These are phyloP conservation scores for Athalia rosae DNA, from an alignment of 2,888 invertebrate genomes.

Conservation along the genomic window DNA sequence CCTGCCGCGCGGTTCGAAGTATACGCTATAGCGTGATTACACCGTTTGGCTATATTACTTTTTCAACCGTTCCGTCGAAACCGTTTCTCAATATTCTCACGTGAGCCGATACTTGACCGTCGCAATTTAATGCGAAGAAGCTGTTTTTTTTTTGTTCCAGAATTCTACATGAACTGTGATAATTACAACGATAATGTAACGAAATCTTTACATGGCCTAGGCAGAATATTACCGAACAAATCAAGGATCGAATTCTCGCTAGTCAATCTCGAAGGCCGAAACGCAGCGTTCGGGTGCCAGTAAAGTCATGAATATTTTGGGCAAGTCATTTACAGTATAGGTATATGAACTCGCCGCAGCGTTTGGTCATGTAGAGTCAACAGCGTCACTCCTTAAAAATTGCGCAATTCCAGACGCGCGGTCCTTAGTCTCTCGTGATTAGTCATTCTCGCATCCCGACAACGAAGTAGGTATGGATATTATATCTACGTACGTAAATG, in stretches of 20 bases:
- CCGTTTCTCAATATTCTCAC: background rate
- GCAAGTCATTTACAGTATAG: background rate
- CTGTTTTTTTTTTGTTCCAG: too few species aligned
- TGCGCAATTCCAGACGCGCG: conserved; percentile 1
- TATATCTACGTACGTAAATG: background rate
- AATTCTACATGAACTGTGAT: too few species aligned
- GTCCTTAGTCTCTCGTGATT: background rate
- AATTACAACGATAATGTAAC: too few species aligned
- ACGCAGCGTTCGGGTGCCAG: background rate
- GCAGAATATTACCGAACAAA: too few species aligned
- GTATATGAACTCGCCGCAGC: background rate
- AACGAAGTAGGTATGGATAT: too few species aligned
- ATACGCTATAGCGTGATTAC: conserved; percentile 19
- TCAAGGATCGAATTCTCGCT: too few species aligned
- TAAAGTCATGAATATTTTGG: background rate
- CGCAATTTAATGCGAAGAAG: too few species aligned
- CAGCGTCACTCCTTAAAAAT: conserved; percentile 27
- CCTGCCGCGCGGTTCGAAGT: background rate
- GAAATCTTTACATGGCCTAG: too few species aligned
- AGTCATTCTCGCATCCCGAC: background rate
- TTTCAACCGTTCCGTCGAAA: background rate
- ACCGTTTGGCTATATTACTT: background rate
- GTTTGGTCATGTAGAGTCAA: conserved; percentile 11
- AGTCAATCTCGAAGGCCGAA: too few species aligned
- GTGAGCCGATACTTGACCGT: background rate